Evolutionary conservation across 2,797 vertebrate species (phyloP).

Genomic region (Pseudopleuronectes americanus): DNA sequence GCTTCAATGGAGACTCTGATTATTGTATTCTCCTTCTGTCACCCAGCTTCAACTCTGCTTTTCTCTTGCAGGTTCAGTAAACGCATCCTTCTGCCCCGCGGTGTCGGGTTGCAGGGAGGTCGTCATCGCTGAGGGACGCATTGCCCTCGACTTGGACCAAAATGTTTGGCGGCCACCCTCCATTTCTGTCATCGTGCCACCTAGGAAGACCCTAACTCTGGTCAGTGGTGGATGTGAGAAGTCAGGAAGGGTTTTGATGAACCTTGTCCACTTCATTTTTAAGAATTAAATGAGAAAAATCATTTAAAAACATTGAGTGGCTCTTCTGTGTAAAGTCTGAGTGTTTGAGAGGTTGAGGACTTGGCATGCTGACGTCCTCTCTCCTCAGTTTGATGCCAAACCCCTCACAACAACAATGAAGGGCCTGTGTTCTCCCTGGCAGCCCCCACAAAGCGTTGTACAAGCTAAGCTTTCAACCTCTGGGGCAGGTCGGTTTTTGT

Average conservation of each 20-base stretch:
- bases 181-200: slow-evolving; percentile 86
- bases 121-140: slow-evolving; percentile 82
- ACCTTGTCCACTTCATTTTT: background rate
- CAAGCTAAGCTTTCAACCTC: slow-evolving; percentile 36
- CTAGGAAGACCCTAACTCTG: slow-evolving; percentile 86
- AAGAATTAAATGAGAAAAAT: background rate
- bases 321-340: slow-evolving; percentile 7
- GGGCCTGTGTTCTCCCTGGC: slow-evolving; percentile 65
- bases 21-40: background rate
- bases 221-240: slow-evolving; percentile 74
- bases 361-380: slow-evolving; percentile 51
- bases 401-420: slow-evolving; percentile 65
- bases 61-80: slow-evolving; percentile 83
- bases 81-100: slow-evolving; percentile 90
- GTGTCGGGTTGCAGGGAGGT: slow-evolving; percentile 88
- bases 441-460: slow-evolving; percentile 49
- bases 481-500: slow-evolving; percentile 21
- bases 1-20: slow-evolving; percentile 27
- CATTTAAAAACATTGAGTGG: background rate
- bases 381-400: slow-evolving; percentile 49
- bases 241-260: background rate
- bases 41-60: background rate
- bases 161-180: slow-evolving; percentile 76
- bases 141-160: slow-evolving; percentile 82
- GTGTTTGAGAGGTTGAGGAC: slow-evolving; percentile 29